phyloP scores from a whole-genome alignment of 2,113 vertebrate genomes.

The Cyanoliseus patagonus region DNA sequence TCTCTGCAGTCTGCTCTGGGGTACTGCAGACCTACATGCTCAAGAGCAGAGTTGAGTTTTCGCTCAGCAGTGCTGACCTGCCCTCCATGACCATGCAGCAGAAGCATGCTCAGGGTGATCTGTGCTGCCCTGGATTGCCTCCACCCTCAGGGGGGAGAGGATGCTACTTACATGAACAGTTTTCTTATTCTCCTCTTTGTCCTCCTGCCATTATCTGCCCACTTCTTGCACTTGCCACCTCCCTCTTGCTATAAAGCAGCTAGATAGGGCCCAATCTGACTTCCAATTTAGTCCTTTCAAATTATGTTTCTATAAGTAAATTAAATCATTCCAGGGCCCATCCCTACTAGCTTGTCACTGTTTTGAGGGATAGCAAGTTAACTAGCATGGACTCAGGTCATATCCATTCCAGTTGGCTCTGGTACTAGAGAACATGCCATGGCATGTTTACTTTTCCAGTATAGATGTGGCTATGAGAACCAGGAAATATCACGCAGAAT shows the following conservation, averaged over 20 bases:
- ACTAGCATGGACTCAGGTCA: neutral
- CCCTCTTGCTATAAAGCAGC: neutral
- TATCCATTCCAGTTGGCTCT: neutral
- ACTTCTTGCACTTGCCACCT: neutral
- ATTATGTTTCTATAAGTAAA: neutral
- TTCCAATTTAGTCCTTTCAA: neutral
- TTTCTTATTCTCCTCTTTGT: neutral
- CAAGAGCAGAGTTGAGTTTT: neutral
- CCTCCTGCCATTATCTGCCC: neutral
- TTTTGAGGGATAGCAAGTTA: neutral
- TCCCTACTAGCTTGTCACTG: neutral
- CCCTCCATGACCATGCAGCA: neutral
- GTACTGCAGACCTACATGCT: neutral
- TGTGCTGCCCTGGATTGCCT: neutral
- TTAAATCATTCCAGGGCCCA: neutral
- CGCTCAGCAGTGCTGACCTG: neutral
- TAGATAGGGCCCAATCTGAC: neutral
- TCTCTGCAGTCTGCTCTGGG: neutral
- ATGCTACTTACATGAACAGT: neutral
- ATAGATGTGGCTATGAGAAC: neutral
- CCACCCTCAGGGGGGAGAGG: neutral
- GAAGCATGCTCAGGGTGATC: fast-evolving
- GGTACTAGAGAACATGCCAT: neutral
- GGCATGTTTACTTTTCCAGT: slow-evolving; percentile 1
- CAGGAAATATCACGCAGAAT: slow-evolving; percentile 22